Percentiles rank a stretch among this genome's conserved stretches.
These are phyloP conservation scores for Amblyjoppa fuscipennis DNA, from an alignment of 2,888 invertebrate species.

Conservation along the genomic window DNA sequence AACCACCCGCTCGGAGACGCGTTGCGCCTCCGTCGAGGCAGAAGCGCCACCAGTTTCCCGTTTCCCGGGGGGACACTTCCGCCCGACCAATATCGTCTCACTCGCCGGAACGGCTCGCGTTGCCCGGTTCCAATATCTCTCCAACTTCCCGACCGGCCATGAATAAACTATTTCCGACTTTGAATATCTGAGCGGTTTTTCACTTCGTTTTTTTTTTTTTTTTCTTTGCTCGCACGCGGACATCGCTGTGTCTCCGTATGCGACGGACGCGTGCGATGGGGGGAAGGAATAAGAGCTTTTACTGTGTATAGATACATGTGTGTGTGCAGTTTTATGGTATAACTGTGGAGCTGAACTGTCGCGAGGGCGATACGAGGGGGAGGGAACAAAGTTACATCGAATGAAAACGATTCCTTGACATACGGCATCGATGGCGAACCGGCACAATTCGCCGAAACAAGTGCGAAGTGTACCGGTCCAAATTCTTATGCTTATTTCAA, in stretches of 20 bases:
- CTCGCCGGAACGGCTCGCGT: slow-evolving; percentile 58
- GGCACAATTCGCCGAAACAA: too few relatives aligned
- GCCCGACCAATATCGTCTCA: slow-evolving; percentile 83
- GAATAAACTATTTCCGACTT: slow-evolving; percentile 85
- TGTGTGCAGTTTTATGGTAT: neutral
- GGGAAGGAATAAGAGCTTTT: slow-evolving; percentile 21
- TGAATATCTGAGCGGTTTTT: slow-evolving; percentile 82
- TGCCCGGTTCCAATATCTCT: slow-evolving; percentile 84
- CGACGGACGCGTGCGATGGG: slow-evolving; percentile 12
- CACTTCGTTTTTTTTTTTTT: slow-evolving; percentile 55
- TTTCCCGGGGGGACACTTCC: slow-evolving; percentile 85
- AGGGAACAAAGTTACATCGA: neutral
- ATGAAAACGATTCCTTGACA: slow-evolving; percentile 16
- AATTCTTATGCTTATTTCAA: too few relatives aligned
- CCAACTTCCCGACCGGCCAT: slow-evolving; percentile 83
- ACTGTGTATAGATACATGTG: neutral
- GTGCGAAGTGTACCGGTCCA: too few relatives aligned
- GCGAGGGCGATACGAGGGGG: slow-evolving; percentile 6
- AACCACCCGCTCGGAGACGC: slow-evolving; percentile 27
- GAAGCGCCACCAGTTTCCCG: slow-evolving; percentile 81
- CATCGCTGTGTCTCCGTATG: slow-evolving; percentile 6
- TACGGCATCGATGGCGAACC: neutral
- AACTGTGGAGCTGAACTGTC: slow-evolving; percentile 26
- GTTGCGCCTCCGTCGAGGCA: slow-evolving; percentile 45
- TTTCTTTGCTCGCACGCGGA: slow-evolving; percentile 24